phyloP scores from a whole-genome alignment of 2,888 invertebrate species.

The Polydrusus tereticollis region DNA sequence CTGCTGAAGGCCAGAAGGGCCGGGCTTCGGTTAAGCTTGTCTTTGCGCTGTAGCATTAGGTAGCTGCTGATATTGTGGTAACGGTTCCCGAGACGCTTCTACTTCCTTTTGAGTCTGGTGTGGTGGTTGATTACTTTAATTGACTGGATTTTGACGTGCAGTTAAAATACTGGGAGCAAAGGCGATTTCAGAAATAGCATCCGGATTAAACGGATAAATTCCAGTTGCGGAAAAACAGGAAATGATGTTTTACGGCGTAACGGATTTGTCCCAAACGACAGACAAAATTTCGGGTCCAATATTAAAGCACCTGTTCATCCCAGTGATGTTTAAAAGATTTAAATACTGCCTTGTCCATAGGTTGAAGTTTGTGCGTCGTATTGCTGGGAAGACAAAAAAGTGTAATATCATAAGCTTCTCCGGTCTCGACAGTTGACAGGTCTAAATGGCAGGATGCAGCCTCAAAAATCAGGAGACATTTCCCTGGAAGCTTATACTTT shows the following conservation, averaged over 20 bases:
- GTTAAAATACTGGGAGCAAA: conserved; percentile 52
- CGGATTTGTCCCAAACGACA: conserved; percentile 54
- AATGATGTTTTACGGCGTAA: conserved; percentile 54
- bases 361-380: conserved; percentile 62
- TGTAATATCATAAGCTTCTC: conserved; percentile 48
- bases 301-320: not conserved
- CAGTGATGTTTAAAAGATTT: not conserved
- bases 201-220: conserved; percentile 55
- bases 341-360: conserved; percentile 60
- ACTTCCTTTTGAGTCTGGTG: no score
- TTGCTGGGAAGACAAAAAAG: conserved; percentile 62
- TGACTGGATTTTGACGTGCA: not conserved
- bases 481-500: no score
- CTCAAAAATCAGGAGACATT: no score
- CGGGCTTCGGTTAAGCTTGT: conserved; percentile 3
- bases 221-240: conserved; percentile 55
- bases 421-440: not conserved
- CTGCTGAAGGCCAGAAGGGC: conserved; percentile 5
- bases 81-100: no score
- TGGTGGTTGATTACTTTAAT: conserved; percentile 2
- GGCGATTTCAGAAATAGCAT: conserved; percentile 55
- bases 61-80: no score
- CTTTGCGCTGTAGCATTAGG: not conserved
- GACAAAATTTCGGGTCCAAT: conserved; percentile 40
- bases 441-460: not conserved